Base-by-base conservation (phyloP, 1,140 invertebrate species). In the Gryon sp. region DNA sequence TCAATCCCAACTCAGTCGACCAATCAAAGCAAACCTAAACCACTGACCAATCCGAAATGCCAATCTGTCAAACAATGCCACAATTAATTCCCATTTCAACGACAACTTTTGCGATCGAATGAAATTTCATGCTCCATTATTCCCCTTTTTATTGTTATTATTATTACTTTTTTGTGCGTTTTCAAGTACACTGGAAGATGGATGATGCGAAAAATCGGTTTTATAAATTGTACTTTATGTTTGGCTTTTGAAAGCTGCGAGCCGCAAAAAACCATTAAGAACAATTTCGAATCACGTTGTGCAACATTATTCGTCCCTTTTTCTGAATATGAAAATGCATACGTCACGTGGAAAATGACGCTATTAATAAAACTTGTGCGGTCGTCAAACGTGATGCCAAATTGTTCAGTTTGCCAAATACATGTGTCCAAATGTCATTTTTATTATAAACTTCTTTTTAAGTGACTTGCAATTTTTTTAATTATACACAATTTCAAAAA, bases 181-280 rank as follows among this genome's bases (percentile, higher is more conserved):
- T 52, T 65, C 36, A 52, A 65, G 60, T 43, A 24, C 24, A 65
- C 60, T 65, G 60, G 34, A 65, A 65, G 60, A 52, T 43, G 59
- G 45, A 62, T 62, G 59, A 62, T 15, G 59, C 50, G 30, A 65
- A 65, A 65, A 65, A 65, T 52, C 53, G 46, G 24, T 30, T 65
- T 65, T 43, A 53, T 53, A 53, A 43, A 65, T 65, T 19, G 46
- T 14, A 15, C 28, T 65, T 65, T 19, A n/a, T 53, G 60, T 53
- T 24, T 16, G 20, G 16, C 43, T n/a, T 26, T 63, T 32, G 18
- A 50, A 20, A 26, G 45, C 41, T 18, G 7, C 36, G 11, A 20
- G 45, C n/a, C n/a, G 15, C 45, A 46, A 11, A 22, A 65, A 53
- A 63, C 59, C 19, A 40, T 62, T 62, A 48, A n/a, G 14, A 50